Percentiles rank a stretch among this genome's conserved stretches.
Conservation (phyloP, 2,113 vertebrate species). For the Salvelinus namaycush region DNA sequence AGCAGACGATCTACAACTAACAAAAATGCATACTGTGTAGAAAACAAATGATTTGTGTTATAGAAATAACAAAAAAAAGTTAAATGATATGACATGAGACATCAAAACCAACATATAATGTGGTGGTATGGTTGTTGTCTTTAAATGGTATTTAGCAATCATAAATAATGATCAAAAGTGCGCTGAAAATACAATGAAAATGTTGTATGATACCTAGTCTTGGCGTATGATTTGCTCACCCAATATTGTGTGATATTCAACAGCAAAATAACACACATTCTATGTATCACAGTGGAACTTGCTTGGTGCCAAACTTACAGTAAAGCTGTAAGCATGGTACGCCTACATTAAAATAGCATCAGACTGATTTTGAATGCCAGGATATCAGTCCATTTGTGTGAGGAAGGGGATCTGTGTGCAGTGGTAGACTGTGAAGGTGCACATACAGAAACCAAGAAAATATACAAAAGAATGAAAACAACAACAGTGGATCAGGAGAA, state of each 20-base stretch:
- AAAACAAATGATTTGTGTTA: slow-evolving; percentile 14
- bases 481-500: slow-evolving; percentile 79
- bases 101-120: slow-evolving; percentile 60
- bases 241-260: not conserved
- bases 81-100: slow-evolving; percentile 51
- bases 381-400: slow-evolving; percentile 28
- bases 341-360: slow-evolving; percentile 60
- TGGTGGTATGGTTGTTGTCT: slow-evolving; percentile 57
- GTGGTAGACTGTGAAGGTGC: slow-evolving; percentile 63
- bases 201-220: slow-evolving; percentile 20
- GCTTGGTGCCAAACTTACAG: slow-evolving; percentile 11
- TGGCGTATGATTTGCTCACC: not conserved
- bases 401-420: slow-evolving; percentile 57
- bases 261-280: slow-evolving; percentile 1
- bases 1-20: slow-evolving; percentile 52
- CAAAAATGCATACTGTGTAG: slow-evolving; percentile 25
- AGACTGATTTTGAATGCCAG: slow-evolving; percentile 4
- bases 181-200: slow-evolving; percentile 54
- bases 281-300: slow-evolving; percentile 26
- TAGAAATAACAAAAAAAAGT: slow-evolving; percentile 43
- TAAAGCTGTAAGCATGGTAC: slow-evolving; percentile 27
- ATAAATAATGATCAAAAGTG: slow-evolving; percentile 28
- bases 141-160: slow-evolving; percentile 26
- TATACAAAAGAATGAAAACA: slow-evolving; percentile 66
- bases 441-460: slow-evolving; percentile 67